Evolutionary conservation across 2,888 invertebrate species (phyloP), one percentile per base, ranked within the genome.

Genomic region (Geophilus truncorum): DNA sequence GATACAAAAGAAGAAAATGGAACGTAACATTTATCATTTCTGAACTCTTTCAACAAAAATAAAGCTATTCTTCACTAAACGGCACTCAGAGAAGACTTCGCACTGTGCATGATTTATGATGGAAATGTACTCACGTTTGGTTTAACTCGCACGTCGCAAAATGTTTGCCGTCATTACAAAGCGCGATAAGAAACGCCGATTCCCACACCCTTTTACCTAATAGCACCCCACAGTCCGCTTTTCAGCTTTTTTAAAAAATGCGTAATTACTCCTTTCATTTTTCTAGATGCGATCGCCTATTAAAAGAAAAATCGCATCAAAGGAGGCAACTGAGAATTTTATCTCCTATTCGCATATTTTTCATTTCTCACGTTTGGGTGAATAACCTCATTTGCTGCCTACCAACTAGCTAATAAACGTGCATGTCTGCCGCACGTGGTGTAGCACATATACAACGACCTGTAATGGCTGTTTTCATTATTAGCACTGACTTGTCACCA

Each of bases 121-220:
- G 25, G 28, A 70, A 70, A 70, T 70, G 70, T 28, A 70, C 70
- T 51, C 70, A 28, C 25, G 70, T 70, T 28, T 70, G 70, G 70
- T 70, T 70, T 12, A 70, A 70, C 70, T 70, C 70, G 28, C 70
- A 28, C 70, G 70, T 23, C 70, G 70, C 70, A 70, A 70, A 70
- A 70, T 70, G 70, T 70, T 70, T 70, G 70, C 70, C 70, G 28
- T 70, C 70, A 70, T 70, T 70, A 70, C 28, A 70, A 70, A 70
- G n/a, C 28, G 70, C 70, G 70, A 70, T 70, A 70, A 70, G 70
- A 70, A 70, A 70, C 70, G 70, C 28, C 70, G 70, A 70, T 28
- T 70, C 28, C 70, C 70, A 23, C 70, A 45, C 70, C 70, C 70
- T 70, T 70, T 70, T 28, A 23, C 28, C 25, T 70, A 70, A 70